Evolutionary conservation across 2,888 invertebrate species (phyloP).

Genomic region (Stenichneumon culpator): DNA sequence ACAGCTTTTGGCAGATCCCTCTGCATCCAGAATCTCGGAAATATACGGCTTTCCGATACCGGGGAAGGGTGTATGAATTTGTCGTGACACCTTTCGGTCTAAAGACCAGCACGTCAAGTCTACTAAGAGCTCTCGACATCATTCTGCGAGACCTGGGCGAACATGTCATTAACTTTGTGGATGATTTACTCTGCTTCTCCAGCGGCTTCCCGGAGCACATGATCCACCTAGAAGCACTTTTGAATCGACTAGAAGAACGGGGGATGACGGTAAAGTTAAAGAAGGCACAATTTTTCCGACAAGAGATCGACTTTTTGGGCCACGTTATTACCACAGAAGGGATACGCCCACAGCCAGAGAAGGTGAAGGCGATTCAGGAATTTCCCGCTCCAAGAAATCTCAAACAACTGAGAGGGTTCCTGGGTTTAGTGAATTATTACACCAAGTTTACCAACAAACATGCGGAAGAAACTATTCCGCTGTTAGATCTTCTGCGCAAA

Average conservation of each 20-base stretch:
- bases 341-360: conserved; percentile 69
- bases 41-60: conserved; percentile 52
- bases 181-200: conserved; percentile 43
- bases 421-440: conserved; percentile 68
- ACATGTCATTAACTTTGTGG: conserved; percentile 47
- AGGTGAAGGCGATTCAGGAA: conserved; percentile 66
- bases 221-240: conserved; percentile 55
- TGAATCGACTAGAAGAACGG: conserved; percentile 50
- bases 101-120: conserved; percentile 38
- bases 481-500: conserved; percentile 52
- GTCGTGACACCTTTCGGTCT: conserved; percentile 48
- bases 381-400: conserved; percentile 67
- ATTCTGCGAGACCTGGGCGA: not conserved
- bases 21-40: conserved; percentile 52
- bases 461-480: not conserved
- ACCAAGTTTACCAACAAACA: conserved; percentile 31
- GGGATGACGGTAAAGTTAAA: conserved; percentile 69
- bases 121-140: not conserved
- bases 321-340: conserved; percentile 69
- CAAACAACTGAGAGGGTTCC: conserved; percentile 69
- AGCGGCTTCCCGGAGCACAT: conserved; percentile 25
- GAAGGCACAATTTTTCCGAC: conserved; percentile 71
- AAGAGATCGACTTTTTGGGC: conserved; percentile 71
- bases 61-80: conserved; percentile 57
- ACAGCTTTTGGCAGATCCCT: conserved; percentile 71